phyloP scores from a whole-genome alignment of 2,113 vertebrate species.

The Rana temporaria region DNA sequence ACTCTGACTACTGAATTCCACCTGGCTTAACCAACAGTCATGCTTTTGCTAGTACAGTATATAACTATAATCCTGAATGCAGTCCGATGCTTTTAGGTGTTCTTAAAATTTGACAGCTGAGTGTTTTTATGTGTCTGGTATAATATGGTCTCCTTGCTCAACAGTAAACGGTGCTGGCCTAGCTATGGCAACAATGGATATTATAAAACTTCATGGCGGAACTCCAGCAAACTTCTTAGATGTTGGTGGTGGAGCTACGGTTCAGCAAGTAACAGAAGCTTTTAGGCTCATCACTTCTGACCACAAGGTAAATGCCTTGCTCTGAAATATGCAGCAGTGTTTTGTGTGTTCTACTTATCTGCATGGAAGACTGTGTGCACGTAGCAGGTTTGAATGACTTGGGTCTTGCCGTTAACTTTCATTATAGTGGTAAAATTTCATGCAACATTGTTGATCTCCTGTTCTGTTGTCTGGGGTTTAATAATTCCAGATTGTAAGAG shows the following conservation, averaged over 20 bases:
- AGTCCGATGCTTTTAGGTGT: no score
- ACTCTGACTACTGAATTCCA: no score
- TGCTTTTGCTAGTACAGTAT: no score
- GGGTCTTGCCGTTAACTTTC: no score
- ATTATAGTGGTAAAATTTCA: not conserved
- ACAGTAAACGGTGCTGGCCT: slow-evolving; percentile 96
- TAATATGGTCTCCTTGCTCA: slow-evolving; percentile 10
- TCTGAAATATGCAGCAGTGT: no score
- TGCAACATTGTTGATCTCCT: not conserved
- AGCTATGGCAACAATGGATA: slow-evolving; percentile 99
- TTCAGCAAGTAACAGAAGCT: slow-evolving; percentile 98
- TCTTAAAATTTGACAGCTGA: not conserved
- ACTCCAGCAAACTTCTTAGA: slow-evolving; percentile 98
- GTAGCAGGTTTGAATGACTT: no score
- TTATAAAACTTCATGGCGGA: slow-evolving; percentile 97
- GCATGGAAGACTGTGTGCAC: no score
- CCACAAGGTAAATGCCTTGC: slow-evolving; percentile 81
- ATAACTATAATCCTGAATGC: no score
- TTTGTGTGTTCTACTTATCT: no score
- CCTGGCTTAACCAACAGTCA: no score
- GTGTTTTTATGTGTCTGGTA: not conserved
- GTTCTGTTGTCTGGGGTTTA: not conserved
- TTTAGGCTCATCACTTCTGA: slow-evolving; percentile 98
- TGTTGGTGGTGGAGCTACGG: slow-evolving; percentile 97
- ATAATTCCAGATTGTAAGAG: not conserved